These are phyloP conservation scores for Hydropotes inermis DNA, from an alignment of 2,113 vertebrate genomes.

Conservation along the genomic window DNA sequence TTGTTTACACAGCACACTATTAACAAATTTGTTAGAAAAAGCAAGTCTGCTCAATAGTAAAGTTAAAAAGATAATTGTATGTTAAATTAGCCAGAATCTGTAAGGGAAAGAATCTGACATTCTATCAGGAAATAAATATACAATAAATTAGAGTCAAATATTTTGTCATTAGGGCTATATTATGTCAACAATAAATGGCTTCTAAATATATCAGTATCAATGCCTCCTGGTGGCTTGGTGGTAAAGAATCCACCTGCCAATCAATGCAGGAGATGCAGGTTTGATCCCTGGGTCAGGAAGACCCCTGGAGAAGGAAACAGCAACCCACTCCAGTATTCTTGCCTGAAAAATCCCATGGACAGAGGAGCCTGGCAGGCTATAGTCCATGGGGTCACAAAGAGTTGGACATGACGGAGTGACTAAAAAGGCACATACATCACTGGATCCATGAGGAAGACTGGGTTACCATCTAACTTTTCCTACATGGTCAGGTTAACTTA, in stretches of 20 bases:
- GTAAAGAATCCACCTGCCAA: not conserved
- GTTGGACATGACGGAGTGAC: not conserved
- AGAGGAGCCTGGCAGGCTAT: not conserved
- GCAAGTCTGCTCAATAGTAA: not conserved
- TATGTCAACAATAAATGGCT: not conserved
- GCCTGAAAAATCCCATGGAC: not conserved
- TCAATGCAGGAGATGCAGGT: not conserved
- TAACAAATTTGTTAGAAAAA: not conserved
- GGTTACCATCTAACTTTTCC: not conserved
- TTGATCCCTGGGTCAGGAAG: not conserved
- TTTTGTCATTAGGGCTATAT: not conserved
- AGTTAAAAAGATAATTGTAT: not conserved
- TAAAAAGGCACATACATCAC: not conserved
- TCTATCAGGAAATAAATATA: slow-evolving; percentile 30
- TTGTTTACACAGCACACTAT: not conserved
- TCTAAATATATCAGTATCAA: not conserved
- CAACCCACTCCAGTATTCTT: not conserved
- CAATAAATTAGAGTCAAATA: not conserved
- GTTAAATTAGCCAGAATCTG: not conserved
- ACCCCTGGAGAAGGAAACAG: not conserved
- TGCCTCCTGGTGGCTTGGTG: not conserved
- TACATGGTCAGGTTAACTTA: not conserved
- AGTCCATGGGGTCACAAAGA: not conserved
- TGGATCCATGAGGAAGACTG: not conserved
- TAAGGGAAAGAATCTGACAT: not conserved